phyloP scores from a whole-genome alignment of 2,797 vertebrate genomes.

The Enteromius mattozi region DNA sequence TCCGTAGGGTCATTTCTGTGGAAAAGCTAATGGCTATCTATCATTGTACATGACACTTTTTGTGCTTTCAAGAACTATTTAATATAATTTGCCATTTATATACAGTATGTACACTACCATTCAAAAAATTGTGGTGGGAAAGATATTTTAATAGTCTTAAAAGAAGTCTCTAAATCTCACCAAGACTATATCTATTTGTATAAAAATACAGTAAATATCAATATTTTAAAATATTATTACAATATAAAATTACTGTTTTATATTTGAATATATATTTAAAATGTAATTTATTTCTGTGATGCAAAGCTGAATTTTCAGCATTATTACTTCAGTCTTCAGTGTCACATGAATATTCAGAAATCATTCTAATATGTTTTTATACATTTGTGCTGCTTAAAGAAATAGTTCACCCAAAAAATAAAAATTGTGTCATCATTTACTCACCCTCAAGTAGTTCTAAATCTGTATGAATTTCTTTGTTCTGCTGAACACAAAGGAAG shows the following conservation, averaged over 20 bases:
- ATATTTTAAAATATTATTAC: neutral
- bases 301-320: neutral
- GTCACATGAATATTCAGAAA: neutral
- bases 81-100: neutral
- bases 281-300: neutral
- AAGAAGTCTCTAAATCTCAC: neutral
- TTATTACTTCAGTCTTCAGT: too few relatives aligned
- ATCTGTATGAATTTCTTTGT: too few relatives aligned
- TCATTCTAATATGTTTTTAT: neutral
- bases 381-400: neutral
- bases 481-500: too few relatives aligned
- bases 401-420: too few relatives aligned
- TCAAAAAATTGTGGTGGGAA: neutral
- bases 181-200: neutral
- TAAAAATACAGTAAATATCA: neutral
- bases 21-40: slow-evolving; percentile 57
- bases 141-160: neutral
- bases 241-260: neutral
- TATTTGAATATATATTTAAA: neutral
- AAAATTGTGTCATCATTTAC: too few relatives aligned
- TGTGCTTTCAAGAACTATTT: slow-evolving; percentile 17
- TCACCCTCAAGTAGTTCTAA: too few relatives aligned
- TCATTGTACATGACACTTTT: slow-evolving; percentile 51
- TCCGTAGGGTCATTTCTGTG: slow-evolving; percentile 59
- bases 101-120: neutral